phyloP scores from a whole-genome alignment of 2,797 vertebrate species.

The Sebastes kiyomatsui region DNA sequence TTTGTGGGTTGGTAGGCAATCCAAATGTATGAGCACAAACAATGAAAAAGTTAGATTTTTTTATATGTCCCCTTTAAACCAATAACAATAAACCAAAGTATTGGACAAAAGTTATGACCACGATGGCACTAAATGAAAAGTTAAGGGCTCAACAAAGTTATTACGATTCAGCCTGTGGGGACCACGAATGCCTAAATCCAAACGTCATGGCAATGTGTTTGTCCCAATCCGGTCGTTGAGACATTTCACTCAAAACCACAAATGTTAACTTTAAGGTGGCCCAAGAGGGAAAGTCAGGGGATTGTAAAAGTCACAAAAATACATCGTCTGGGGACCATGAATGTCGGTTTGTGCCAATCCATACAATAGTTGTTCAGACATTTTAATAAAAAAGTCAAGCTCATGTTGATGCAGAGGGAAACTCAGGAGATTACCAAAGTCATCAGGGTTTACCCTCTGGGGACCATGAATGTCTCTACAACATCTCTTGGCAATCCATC shows the following conservation, averaged over 20 bases:
- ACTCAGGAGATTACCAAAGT: not conserved
- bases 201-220: not conserved
- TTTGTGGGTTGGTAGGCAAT: too few species aligned
- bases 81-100: not conserved
- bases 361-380: not conserved
- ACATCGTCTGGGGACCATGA: not conserved
- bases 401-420: not conserved
- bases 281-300: not conserved
- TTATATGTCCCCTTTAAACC: not conserved
- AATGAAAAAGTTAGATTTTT: too few species aligned
- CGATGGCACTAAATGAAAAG: not conserved
- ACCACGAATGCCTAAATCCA: not conserved
- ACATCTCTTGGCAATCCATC: not conserved
- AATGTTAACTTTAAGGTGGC: too few species aligned
- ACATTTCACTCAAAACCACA: not conserved
- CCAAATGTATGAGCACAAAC: too few species aligned
- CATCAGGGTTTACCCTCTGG: not conserved
- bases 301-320: not conserved
- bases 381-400: not conserved
- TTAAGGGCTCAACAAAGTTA: not conserved
- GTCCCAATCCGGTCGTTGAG: not conserved
- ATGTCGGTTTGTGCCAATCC: not conserved
- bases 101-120: not conserved
- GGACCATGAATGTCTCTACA: too few species aligned
- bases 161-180: not conserved